Conservation (phyloP, 2,113 vertebrate genomes). For the Hyperopisus bebe region DNA sequence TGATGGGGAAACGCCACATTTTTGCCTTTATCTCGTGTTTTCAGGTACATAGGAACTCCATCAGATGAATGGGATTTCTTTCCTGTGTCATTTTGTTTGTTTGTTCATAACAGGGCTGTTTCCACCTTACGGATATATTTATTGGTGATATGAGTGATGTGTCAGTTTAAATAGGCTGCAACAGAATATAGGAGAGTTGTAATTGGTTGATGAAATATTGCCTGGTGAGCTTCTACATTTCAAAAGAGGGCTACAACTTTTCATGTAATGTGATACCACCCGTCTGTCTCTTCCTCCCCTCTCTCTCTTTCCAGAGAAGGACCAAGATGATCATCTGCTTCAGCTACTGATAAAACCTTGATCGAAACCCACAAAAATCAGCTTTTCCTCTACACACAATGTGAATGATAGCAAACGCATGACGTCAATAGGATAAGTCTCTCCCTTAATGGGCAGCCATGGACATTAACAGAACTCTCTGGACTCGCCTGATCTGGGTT, state of each 20-base stretch:
- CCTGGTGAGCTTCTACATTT: not conserved
- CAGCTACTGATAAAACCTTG: not conserved
- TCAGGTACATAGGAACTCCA: not conserved
- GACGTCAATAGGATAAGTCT: not conserved
- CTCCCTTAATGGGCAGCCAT: conserved; percentile 56
- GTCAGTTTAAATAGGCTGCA: not conserved
- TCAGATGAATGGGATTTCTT: not conserved
- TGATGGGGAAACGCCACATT: not conserved
- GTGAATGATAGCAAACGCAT: not conserved
- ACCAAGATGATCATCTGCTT: conserved; percentile 3
- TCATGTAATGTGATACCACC: not conserved
- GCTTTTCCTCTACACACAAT: not conserved
- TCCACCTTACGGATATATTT: not conserved
- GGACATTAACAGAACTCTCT: conserved; percentile 54
- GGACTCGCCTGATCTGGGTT: conserved; percentile 56
- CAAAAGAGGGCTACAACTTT: not conserved
- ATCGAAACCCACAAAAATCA: not conserved
- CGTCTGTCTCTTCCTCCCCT: not conserved
- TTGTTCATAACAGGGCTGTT: not conserved
- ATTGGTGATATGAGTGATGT: not conserved
- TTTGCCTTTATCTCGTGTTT: not conserved
- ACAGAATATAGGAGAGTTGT: not conserved
- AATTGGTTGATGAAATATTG: not conserved
- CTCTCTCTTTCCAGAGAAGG: conserved; percentile 27
- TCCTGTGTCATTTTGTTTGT: not conserved